Conservation (phyloP, 2,797 vertebrate species). For the Lateolabrax maculatus region DNA sequence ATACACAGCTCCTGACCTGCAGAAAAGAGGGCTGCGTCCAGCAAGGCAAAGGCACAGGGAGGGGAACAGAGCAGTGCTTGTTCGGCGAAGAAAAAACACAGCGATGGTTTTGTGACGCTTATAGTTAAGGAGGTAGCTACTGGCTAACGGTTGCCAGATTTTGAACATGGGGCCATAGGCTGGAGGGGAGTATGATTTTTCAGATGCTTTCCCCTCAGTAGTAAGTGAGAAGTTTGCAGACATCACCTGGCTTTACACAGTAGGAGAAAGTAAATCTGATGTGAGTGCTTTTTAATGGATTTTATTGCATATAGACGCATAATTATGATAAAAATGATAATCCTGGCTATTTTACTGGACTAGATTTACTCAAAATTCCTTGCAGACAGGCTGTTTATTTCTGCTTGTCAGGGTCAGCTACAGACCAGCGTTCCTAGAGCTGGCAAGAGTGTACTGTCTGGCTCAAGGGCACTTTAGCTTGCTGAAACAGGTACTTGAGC, state of each 20-base stretch:
- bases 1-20: slow-evolving; percentile 49
- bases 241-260: slow-evolving; percentile 3
- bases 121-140: slow-evolving; percentile 52
- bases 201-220: slow-evolving; percentile 8
- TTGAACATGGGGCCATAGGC: slow-evolving; percentile 23
- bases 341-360: background rate
- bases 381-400: slow-evolving; percentile 24
- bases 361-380: slow-evolving; percentile 7
- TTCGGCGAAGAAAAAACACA: slow-evolving; percentile 67
- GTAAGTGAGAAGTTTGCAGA: slow-evolving; percentile 19
- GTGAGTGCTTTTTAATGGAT: background rate
- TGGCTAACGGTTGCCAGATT: slow-evolving; percentile 53
- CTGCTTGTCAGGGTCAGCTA: slow-evolving; percentile 1
- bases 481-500: slow-evolving; percentile 31
- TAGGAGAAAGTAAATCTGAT: background rate
- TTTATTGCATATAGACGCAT: background rate
- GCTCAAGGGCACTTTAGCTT: slow-evolving; percentile 43
- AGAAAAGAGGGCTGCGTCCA: slow-evolving; percentile 46
- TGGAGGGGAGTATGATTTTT: slow-evolving; percentile 29
- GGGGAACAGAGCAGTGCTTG: slow-evolving; percentile 70
- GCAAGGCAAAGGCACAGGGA: slow-evolving; percentile 33
- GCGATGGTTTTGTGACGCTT: slow-evolving; percentile 72
- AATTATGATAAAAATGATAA: background rate
- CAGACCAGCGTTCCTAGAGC: background rate
- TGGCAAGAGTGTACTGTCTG: slow-evolving; percentile 10